Conservation (phyloP, 2,113 vertebrate genomes). For the Clarias magur region DNA sequence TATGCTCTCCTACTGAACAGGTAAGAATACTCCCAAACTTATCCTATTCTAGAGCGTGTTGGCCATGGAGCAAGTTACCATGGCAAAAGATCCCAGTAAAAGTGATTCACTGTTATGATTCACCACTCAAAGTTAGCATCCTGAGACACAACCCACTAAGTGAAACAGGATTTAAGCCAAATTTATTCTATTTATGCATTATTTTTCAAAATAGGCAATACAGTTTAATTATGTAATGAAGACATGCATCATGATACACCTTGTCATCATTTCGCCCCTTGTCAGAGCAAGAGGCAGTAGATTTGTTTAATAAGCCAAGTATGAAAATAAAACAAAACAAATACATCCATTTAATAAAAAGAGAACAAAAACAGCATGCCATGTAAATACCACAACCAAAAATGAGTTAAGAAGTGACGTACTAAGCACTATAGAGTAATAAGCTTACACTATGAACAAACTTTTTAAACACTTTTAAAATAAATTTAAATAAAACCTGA, state of each 20-base stretch:
- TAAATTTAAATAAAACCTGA: neutral
- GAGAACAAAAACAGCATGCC: neutral
- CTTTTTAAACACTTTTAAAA: neutral
- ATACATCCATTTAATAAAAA: neutral
- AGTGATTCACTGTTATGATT: neutral
- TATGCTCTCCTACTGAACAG: neutral
- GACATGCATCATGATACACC: neutral
- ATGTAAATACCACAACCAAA: neutral
- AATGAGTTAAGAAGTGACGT: neutral
- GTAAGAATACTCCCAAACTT: neutral
- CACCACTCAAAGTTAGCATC: neutral
- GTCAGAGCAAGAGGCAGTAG: neutral
- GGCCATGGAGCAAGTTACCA: neutral
- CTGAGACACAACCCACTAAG: neutral
- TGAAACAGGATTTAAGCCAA: neutral
- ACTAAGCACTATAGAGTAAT: neutral
- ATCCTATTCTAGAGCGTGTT: neutral
- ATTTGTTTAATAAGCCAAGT: neutral
- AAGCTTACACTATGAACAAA: neutral
- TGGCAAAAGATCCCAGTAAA: neutral
- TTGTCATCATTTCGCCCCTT: neutral
- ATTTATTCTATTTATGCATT: neutral
- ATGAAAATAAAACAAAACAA: neutral
- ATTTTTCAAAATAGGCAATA: neutral
- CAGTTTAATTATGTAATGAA: neutral